Base-by-base conservation (phyloP, 2,888 invertebrate species). In the Apeira syringaria region DNA sequence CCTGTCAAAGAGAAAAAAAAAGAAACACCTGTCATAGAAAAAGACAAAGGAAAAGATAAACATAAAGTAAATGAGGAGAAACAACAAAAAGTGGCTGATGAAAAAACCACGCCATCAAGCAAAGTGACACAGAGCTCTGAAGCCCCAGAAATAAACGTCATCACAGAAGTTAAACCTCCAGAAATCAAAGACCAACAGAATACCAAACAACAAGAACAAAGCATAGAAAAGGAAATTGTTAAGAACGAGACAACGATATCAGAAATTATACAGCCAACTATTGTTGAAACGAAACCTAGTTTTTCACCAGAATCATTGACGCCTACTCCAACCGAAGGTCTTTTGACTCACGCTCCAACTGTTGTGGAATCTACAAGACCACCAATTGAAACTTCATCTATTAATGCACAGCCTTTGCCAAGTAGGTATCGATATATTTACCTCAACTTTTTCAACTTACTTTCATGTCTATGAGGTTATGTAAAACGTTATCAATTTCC, bases 281-380 rank as follows among this genome's bases (percentile, higher is more conserved):
- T 82, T 34, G 43, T 61, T 1, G 76, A 82, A 1, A 20, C 12
- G 2, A 31, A 36, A 39, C 26, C 67, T 0, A 51, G 58, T 11
- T 42, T 64, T 37, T 52, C 49, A 0, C 24, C 50, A 1, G 63
- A 69, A 43, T 64, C 48, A 53, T 78, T 65, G 61, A 24, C 50
- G 9, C 72, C 87, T 0, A 84, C 86, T n/a, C 85, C 88, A 0
- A 85, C 83, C 1, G 80, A 80, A 8, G 85, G 82, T 0, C 43
- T 87, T 2, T 52, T 73, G 1, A 61, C 60, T 18, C 67, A 74
- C 22, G 65, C 65, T 0, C 71, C 79, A 10, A 39, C 39, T 1
- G 47, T 61, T 0, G 29, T 59, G n/a, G 64, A 53, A 39, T 68
- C 59, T 31, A 27, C 68, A 0, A 46, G 61, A 10, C 54, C 54